A percentile compares a stretch with the other conserved stretches of the same genome.
Evolutionary conservation across 64 coral and sea anemone genomes (phyloP).

Genomic region (Astreopora myriophthalma): DNA sequence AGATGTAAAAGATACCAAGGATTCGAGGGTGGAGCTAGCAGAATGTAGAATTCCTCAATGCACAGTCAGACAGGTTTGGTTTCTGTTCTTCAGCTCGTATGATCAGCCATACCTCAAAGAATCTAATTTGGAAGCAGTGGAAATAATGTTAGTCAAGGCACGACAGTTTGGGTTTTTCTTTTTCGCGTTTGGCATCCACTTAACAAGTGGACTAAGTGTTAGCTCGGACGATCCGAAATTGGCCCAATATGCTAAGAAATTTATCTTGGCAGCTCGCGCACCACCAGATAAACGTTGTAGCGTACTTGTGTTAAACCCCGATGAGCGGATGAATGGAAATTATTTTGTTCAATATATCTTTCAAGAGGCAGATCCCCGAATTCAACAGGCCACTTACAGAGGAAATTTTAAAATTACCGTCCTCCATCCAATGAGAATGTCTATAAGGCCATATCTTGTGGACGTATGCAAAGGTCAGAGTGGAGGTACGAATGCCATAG

Average conservation of each 20-base stretch:
- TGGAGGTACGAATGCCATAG: conserved; percentile 38
- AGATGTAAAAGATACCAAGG: conserved; percentile 5
- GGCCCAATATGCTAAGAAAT: conserved; percentile 26
- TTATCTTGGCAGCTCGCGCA: conserved; percentile 21
- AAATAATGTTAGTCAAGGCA: conserved; percentile 69
- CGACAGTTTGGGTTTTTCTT: conserved; percentile 36
- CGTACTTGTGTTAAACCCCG: not conserved
- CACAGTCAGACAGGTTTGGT: conserved; percentile 91
- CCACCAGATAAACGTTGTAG: conserved; percentile 58
- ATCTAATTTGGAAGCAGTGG: conserved; percentile 62
- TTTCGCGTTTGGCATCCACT: conserved; percentile 84
- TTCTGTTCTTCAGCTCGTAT: conserved; percentile 74
- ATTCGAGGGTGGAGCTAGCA: conserved; percentile 57
- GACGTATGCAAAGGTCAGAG: conserved; percentile 59
- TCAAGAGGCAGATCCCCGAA: conserved; percentile 68
- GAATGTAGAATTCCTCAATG: conserved; percentile 77
- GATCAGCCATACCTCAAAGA: conserved; percentile 63
- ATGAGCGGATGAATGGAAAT: conserved; percentile 25
- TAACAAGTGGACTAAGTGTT: conserved; percentile 40
- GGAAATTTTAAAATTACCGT: conserved; percentile 79
- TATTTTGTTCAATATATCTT: conserved; percentile 83
- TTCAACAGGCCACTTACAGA: conserved; percentile 78
- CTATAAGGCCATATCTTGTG: conserved; percentile 46
- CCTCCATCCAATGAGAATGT: conserved; percentile 63
- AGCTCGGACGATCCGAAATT: conserved; percentile 19